phyloP scores from a whole-genome alignment of 2,888 invertebrate genomes.

The Apamea sordens region DNA sequence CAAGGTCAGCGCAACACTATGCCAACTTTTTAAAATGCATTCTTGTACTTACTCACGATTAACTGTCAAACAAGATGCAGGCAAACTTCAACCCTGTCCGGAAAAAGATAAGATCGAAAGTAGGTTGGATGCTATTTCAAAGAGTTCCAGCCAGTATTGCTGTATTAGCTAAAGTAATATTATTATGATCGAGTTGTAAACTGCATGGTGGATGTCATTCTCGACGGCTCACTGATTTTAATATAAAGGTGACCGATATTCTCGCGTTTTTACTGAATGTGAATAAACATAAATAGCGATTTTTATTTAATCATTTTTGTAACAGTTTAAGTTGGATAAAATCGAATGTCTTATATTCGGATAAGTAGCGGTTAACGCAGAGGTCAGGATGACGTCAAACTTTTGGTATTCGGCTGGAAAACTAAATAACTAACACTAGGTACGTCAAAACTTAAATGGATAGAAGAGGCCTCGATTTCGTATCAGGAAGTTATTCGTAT shows the following conservation, averaged over 20 bases:
- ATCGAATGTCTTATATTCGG: constrained; percentile 2
- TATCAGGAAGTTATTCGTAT: too few relatives aligned
- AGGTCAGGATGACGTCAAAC: constrained; percentile 22
- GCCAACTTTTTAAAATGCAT: constrained; percentile 63
- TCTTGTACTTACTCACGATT: constrained; percentile 8
- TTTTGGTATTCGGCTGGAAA: constrained; percentile 4
- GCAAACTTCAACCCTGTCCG: neutral
- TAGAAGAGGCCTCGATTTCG: neutral
- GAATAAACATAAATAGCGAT: neutral
- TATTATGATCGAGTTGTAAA: constrained; percentile 32
- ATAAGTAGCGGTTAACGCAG: neutral
- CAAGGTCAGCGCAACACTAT: constrained; percentile 65
- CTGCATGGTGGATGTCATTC: constrained; percentile 51
- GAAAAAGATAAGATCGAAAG: neutral
- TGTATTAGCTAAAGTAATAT: constrained; percentile 37
- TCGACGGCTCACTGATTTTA: constrained; percentile 33
- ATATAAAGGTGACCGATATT: constrained; percentile 34
- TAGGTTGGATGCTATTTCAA: constrained; percentile 3
- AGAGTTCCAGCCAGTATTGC: constrained; percentile 19
- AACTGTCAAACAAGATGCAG: constrained; percentile 8
- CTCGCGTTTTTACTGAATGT: constrained; percentile 6
- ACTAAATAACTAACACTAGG: neutral
- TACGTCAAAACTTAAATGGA: neutral
- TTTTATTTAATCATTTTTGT: neutral
- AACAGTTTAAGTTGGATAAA: neutral